Conservation (phyloP, 1,140 invertebrate species). For the Stegodyphus mimosarum region DNA sequence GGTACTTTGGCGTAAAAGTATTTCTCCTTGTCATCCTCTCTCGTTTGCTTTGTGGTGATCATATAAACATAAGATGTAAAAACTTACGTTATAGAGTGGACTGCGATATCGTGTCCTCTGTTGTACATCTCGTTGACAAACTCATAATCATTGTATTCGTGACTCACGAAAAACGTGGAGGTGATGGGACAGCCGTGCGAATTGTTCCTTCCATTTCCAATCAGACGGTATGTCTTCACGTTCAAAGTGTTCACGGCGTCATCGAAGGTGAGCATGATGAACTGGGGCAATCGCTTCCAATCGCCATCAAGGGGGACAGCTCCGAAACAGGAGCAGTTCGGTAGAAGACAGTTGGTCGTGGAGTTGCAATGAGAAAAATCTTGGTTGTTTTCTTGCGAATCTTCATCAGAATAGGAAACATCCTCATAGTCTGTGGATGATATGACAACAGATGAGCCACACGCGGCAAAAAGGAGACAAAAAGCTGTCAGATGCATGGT, state of each 20-base stretch:
- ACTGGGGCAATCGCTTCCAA: slow-evolving; percentile 28
- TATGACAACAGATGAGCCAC: too few species aligned
- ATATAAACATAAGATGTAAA: too few species aligned
- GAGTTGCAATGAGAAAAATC: too few species aligned
- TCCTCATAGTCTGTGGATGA: background rate
- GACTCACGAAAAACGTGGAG: slow-evolving; percentile 73
- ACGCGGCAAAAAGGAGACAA: too few species aligned
- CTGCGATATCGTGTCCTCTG: slow-evolving; percentile 71
- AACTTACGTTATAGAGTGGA: slow-evolving; percentile 71
- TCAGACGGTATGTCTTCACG: slow-evolving; percentile 54
- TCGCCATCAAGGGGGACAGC: slow-evolving; percentile 76
- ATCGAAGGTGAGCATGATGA: slow-evolving; percentile 84
- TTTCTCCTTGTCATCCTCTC: too few species aligned
- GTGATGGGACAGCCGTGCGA: slow-evolving; percentile 71
- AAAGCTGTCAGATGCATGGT: too few species aligned
- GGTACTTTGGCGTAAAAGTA: too few species aligned
- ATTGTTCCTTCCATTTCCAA: slow-evolving; percentile 61
- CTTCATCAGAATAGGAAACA: slow-evolving; percentile 80
- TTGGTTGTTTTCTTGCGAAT: too few species aligned
- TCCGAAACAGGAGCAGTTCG: slow-evolving; percentile 92
- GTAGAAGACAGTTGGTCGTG: slow-evolving; percentile 77
- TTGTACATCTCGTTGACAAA: slow-evolving; percentile 71
- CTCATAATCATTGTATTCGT: slow-evolving; percentile 72
- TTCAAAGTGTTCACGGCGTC: slow-evolving; percentile 71
- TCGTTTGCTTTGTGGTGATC: too few species aligned